These are phyloP conservation scores for Ploceus nigricollis DNA, from an alignment of 2,113 vertebrate species.

Conservation along the genomic window DNA sequence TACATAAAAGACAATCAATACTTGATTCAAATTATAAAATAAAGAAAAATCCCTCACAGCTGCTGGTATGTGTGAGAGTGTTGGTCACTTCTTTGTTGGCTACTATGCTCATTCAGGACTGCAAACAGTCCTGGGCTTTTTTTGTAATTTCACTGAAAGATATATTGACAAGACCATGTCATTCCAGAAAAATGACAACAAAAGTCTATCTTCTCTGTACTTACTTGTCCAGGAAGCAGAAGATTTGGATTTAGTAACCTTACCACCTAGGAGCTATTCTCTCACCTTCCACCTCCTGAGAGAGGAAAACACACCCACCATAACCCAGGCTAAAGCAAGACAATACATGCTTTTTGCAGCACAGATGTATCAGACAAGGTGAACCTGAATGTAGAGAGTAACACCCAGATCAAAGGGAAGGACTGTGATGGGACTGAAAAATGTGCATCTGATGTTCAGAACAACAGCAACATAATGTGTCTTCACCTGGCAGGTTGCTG, in stretches of 20 bases:
- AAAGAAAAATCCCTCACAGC: neutral
- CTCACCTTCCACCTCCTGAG: neutral
- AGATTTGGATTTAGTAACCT: neutral
- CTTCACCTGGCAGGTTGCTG: neutral
- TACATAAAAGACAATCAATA: neutral
- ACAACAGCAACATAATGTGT: neutral
- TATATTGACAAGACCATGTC: neutral
- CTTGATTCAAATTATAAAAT: neutral
- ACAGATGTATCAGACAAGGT: neutral
- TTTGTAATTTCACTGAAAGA: neutral
- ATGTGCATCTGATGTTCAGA: neutral
- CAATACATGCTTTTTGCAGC: neutral
- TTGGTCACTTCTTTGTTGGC: neutral
- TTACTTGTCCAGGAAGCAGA: neutral
- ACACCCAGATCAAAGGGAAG: neutral
- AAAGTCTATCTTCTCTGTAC: neutral
- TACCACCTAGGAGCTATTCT: neutral
- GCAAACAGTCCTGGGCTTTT: neutral
- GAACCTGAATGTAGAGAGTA: neutral
- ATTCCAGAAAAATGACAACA: neutral
- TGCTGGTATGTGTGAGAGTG: rapidly evolving
- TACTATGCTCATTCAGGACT: neutral
- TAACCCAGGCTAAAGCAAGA: neutral
- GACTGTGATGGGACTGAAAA: neutral
- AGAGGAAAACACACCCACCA: neutral